Base-by-base conservation (phyloP, 2,797 vertebrate species). In the Cichlasoma orientale region DNA sequence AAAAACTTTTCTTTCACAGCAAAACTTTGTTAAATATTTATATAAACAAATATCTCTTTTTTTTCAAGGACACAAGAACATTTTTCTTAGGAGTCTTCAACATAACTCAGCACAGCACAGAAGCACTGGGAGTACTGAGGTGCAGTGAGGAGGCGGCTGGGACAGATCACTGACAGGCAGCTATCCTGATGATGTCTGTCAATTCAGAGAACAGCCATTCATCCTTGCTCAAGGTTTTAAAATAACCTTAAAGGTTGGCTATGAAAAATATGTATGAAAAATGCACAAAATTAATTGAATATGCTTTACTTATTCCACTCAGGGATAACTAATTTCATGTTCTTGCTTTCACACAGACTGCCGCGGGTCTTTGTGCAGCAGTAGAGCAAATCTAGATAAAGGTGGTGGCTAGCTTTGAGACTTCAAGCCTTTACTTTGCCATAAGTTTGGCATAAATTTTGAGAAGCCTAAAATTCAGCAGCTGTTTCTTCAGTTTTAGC, bases 41-140 rank as follows among this genome's bases (percentile, higher is more conserved):
- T 50, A 54, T 41, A 74, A 84, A 71, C 29, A 78, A 69, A 75
- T 19, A 29, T 86, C 44, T 80, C 16, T 29, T 73, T 78, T 61
- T 86, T 27, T 27, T 27, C 75, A 84, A 82, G 83, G 83, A 88
- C 81, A 74, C 7, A 19, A 71, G 69, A 77, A 52, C 14, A 71
- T 59, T 68, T 66, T 82, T 55, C 54, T 50, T 66, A n/a, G 25
- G 66, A 69, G 50, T 74, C 19, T 21, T 63, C 58, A 69, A 78
- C 31, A 56, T 50, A 50, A 71, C 61, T 72, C 7, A 36, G 33
- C 33, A 9, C 33, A 73, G 58, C 71, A 52, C 23, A 41, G 47
- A 31, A 53, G 47, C 31, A 54, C 77, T 38, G 54, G 29, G 33
- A 71, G n/a, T 9, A 25, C 53, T 5, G 63, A 52, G 52, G 71